Conservation (phyloP, 2,797 vertebrate genomes). For the Helicolenus hilgendorfi region DNA sequence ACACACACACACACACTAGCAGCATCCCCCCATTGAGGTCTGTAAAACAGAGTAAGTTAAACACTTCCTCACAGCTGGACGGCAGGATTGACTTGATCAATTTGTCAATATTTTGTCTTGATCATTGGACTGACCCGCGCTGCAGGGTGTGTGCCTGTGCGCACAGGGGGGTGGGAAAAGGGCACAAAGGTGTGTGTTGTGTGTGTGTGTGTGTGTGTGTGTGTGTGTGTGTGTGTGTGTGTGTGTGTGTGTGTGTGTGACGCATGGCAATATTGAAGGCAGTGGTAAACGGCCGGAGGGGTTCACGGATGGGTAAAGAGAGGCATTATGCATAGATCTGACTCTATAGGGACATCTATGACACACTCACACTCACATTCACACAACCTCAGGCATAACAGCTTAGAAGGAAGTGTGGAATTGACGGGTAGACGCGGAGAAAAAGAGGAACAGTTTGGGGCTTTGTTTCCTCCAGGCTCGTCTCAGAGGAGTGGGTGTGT, state of each 20-base stretch:
- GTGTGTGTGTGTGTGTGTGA: constrained; percentile 5
- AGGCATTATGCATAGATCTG: constrained; percentile 34
- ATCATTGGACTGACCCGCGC: constrained; percentile 59
- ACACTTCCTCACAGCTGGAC: constrained; percentile 78
- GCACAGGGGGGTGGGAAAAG: not conserved
- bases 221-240: constrained; percentile 16
- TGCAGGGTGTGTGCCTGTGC: constrained; percentile 17
- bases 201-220: not conserved
- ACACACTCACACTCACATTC: constrained; percentile 21
- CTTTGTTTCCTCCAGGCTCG: constrained; percentile 29
- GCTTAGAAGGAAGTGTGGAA: constrained; percentile 12
- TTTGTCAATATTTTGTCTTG: constrained; percentile 77
- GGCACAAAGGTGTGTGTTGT: not conserved
- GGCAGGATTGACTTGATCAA: constrained; percentile 73
- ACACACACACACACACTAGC: constrained; percentile 11
- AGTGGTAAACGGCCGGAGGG: constrained; percentile 52
- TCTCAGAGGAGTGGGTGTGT: constrained; percentile 13
- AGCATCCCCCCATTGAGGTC: constrained; percentile 30
- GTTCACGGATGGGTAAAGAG: constrained; percentile 16
- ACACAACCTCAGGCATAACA: constrained; percentile 22
- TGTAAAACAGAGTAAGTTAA: constrained; percentile 60
- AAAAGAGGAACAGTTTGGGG: constrained; percentile 18
- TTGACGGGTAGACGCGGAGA: constrained; percentile 35
- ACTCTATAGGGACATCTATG: constrained; percentile 25
- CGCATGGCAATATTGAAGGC: constrained; percentile 27